phyloP scores from a whole-genome alignment of 2,888 invertebrate species.

The Furcula furcula region DNA sequence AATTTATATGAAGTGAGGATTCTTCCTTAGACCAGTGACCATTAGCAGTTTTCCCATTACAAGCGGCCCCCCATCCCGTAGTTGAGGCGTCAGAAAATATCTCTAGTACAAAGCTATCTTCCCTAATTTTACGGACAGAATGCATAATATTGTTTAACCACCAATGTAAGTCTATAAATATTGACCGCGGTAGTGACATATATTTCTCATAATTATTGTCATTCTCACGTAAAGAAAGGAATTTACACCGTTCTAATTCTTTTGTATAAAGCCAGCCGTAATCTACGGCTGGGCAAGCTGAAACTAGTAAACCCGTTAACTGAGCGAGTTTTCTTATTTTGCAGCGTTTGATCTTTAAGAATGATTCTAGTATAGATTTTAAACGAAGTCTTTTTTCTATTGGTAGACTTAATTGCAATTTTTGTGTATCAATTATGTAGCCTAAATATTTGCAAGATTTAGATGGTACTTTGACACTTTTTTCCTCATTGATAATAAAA shows the following conservation, averaged over 20 bases:
- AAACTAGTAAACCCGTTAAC: constrained; percentile 21
- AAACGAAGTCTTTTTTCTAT: constrained; percentile 10
- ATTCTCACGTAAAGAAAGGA: constrained; percentile 6
- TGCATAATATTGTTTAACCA: constrained; percentile 1
- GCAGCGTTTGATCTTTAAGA: constrained; percentile 10
- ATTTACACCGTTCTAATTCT: constrained; percentile 20
- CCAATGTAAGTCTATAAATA: constrained; percentile 4
- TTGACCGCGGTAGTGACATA: neutral
- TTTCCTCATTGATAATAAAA: constrained; percentile 14
- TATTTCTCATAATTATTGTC: neutral
- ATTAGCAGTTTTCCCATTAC: neutral
- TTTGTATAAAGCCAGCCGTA: constrained; percentile 35
- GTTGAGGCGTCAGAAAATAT: constrained; percentile 9
- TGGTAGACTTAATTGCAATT: constrained; percentile 10
- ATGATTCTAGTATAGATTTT: constrained; percentile 5
- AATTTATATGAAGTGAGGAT: constrained; percentile 1
- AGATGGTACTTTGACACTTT: constrained; percentile 9
- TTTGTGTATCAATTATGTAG: constrained; percentile 9
- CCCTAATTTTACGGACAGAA: neutral
- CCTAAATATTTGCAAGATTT: constrained; percentile 14
- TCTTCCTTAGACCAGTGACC: constrained; percentile 4
- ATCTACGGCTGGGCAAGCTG: constrained; percentile 32
- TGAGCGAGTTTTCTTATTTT: constrained; percentile 22
- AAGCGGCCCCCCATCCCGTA: constrained; percentile 6
- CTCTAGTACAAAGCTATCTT: neutral